These are phyloP conservation scores for Drosophila lacertosa DNA, from an alignment of 1,140 invertebrate species.

Conservation along the genomic window DNA sequence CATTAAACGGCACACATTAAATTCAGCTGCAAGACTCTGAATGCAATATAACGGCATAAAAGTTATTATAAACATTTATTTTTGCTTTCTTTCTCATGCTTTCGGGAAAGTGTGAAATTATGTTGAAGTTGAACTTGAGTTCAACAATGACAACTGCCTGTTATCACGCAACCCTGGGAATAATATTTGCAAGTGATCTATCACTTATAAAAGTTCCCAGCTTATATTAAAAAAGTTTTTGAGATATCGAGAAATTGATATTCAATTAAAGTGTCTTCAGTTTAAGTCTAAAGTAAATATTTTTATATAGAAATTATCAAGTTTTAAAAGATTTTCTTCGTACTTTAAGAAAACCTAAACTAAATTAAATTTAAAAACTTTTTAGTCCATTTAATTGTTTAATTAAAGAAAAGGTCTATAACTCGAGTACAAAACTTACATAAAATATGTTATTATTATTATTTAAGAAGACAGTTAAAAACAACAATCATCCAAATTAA, in stretches of 20 bases:
- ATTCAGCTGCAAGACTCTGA: constrained; percentile 37
- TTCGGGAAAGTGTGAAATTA: constrained; percentile 23
- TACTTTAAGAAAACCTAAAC: no score
- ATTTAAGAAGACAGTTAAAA: neutral
- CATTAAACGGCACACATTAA: constrained; percentile 63
- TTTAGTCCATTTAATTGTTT: no score
- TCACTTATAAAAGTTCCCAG: constrained; percentile 5
- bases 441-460: no score
- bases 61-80: constrained; percentile 1
- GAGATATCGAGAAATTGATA: neutral
- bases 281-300: no score
- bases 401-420: no score
- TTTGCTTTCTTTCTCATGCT: no score
- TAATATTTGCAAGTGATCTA: neutral
- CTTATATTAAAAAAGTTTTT: neutral
- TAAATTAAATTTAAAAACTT: no score
- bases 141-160: constrained; percentile 10
- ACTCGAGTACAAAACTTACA: no score
- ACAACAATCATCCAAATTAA: neutral
- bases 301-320: no score
- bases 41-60: constrained; percentile 20
- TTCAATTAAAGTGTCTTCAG: neutral
- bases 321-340: no score
- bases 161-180: constrained; percentile 15
- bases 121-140: constrained; percentile 2